Conservation (phyloP, 1,140 invertebrate species). For the Daktulosphaira vitifoliae region DNA sequence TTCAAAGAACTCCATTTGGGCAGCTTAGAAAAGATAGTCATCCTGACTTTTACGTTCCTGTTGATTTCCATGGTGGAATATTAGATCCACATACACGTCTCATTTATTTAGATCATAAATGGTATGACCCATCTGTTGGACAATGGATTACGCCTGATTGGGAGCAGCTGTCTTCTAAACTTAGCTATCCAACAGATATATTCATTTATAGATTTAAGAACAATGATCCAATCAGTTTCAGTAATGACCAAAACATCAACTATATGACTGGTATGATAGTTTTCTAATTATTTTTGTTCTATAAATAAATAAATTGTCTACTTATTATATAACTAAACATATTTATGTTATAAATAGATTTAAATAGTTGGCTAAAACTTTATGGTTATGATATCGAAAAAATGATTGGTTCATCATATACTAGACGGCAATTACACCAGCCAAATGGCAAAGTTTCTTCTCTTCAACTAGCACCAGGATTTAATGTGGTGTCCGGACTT, state of each 20-base stretch:
- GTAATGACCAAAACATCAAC: conserved; percentile 51
- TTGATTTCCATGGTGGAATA: conserved; percentile 87
- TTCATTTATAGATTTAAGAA: conserved; percentile 86
- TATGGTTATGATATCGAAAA: conserved; percentile 79
- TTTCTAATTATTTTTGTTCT: too few species aligned
- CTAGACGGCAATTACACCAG: conserved; percentile 63
- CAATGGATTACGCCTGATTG: conserved; percentile 93
- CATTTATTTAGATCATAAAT: conserved; percentile 68
- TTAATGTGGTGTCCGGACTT: conserved; percentile 77
- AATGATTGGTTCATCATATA: conserved; percentile 75
- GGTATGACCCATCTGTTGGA: conserved; percentile 86
- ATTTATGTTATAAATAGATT: conserved; percentile 47
- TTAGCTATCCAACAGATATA: conserved; percentile 75
- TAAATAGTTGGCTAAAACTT: conserved; percentile 73
- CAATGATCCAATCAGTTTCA: conserved; percentile 83
- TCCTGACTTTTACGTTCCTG: conserved; percentile 79
- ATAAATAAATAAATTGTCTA: background rate
- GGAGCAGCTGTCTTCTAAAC: conserved; percentile 68
- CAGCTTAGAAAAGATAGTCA: conserved; percentile 80
- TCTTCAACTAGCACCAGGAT: conserved; percentile 66
- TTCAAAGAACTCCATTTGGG: conserved; percentile 83
- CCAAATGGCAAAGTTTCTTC: conserved; percentile 67
- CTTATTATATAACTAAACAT: background rate
- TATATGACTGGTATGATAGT: conserved; percentile 61
- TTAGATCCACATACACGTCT: conserved; percentile 75